These are phyloP conservation scores for Dione juno DNA, from an alignment of 2,888 invertebrate species.

Conservation along the genomic window DNA sequence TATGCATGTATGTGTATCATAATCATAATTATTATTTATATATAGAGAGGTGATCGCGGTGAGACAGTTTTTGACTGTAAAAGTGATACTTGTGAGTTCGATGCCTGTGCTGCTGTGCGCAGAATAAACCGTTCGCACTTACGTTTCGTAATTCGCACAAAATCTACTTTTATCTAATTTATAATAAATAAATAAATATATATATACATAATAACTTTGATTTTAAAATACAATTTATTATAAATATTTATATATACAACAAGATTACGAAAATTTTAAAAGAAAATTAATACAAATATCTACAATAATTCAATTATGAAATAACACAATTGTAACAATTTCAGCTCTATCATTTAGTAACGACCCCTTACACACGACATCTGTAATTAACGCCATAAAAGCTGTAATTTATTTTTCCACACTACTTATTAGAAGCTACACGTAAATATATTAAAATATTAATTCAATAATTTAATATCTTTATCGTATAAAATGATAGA, in stretches of 20 bases:
- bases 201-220: too few species aligned
- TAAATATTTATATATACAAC: too few species aligned
- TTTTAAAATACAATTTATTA: too few species aligned
- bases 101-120: too few species aligned
- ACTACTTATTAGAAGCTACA: not conserved
- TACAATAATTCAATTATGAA: not conserved
- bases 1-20: not conserved
- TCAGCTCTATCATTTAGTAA: not conserved
- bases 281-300: not conserved
- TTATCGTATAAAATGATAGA: not conserved
- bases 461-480: not conserved
- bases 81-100: too few species aligned
- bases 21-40: not conserved
- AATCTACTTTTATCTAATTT: too few species aligned
- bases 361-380: not conserved
- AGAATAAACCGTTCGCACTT: too few species aligned
- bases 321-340: not conserved
- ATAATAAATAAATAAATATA: too few species aligned
- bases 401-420: not conserved
- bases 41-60: not conserved
- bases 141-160: too few species aligned
- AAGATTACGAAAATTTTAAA: too few species aligned
- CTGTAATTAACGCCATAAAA: not conserved
- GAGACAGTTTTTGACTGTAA: too few species aligned
- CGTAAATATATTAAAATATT: not conserved